phyloP scores from a whole-genome alignment of 1,140 invertebrate genomes.

The Drosophila bocki region DNA sequence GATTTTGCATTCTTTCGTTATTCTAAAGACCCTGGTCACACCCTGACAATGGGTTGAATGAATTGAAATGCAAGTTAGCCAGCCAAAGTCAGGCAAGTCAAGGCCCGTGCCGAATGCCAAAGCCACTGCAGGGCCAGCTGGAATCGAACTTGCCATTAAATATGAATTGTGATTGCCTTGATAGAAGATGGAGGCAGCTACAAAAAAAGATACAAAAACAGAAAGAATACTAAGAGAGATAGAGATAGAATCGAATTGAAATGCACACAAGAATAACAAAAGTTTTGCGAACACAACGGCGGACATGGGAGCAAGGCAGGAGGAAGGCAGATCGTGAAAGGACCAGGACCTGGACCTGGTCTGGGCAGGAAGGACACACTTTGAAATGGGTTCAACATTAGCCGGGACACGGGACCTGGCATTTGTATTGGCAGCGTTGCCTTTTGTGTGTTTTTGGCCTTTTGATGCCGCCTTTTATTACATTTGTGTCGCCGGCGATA shows the following conservation, averaged over 20 bases:
- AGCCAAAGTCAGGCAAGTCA: slow-evolving; percentile 34
- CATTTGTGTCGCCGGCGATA: slow-evolving; percentile 47
- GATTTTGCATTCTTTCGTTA: neutral
- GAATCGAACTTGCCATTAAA: slow-evolving; percentile 54
- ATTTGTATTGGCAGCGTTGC: slow-evolving; percentile 55
- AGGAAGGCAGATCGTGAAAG: too few species aligned
- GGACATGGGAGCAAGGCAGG: slow-evolving; percentile 20
- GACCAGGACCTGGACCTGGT: neutral
- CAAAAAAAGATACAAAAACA: neutral
- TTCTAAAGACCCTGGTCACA: slow-evolving; percentile 17
- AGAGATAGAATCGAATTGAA: slow-evolving; percentile 43
- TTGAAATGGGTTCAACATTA: slow-evolving; percentile 68
- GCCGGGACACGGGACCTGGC: slow-evolving; percentile 37
- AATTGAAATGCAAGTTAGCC: slow-evolving; percentile 48
- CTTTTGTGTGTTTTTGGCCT: slow-evolving; percentile 57
- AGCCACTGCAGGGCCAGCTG: slow-evolving; percentile 40
- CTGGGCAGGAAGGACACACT: slow-evolving; percentile 54
- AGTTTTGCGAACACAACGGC: slow-evolving; percentile 37
- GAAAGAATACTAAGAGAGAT: neutral
- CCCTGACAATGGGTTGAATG: slow-evolving; percentile 10
- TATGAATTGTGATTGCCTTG: slow-evolving; percentile 51
- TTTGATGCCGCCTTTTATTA: slow-evolving; percentile 68
- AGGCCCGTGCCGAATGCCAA: slow-evolving; percentile 37
- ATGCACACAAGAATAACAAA: slow-evolving; percentile 58
- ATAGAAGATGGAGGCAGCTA: slow-evolving; percentile 14